Evolutionary conservation across 1,140 invertebrate genomes (phyloP).

Genomic region (Drosophila albomicans): DNA sequence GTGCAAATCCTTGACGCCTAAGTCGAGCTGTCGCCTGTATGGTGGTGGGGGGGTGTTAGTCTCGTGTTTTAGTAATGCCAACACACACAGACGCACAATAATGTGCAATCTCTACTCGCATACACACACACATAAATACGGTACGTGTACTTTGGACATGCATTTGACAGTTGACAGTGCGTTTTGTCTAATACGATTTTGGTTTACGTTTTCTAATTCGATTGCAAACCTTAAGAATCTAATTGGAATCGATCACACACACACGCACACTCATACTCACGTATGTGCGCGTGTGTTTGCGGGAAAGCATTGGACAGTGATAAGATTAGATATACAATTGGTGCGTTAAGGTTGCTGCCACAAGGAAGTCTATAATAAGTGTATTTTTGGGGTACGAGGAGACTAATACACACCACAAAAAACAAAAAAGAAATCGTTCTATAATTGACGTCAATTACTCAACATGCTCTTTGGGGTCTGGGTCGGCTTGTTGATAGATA

Average conservation of each 20-base stretch:
- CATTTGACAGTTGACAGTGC: background rate
- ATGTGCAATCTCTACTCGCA: conserved; percentile 43
- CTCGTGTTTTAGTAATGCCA: conserved; percentile 60
- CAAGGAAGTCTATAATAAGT: conserved; percentile 28
- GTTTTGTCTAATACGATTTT: background rate
- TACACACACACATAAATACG: background rate
- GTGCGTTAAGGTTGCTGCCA: conserved; percentile 43
- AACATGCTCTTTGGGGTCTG: conserved; percentile 29
- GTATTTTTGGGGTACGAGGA: conserved; percentile 4
- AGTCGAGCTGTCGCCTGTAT: conserved; percentile 76
- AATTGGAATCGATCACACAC: conserved; percentile 67
- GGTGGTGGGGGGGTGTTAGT: conserved; percentile 62
- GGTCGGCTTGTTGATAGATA: conserved; percentile 13
- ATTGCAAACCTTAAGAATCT: conserved; percentile 53
- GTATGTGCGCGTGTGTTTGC: conserved; percentile 19
- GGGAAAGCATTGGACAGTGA: conserved; percentile 40
- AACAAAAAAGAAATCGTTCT: conserved; percentile 23
- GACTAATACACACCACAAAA: conserved; percentile 9
- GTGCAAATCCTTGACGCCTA: conserved; percentile 79
- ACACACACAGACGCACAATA: conserved; percentile 9
- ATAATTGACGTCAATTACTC: conserved; percentile 35
- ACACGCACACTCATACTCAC: conserved; percentile 18
- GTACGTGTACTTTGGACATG: conserved; percentile 6
- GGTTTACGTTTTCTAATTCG: conserved; percentile 21
- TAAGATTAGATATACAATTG: conserved; percentile 49